Evolutionary conservation across 2,888 invertebrate species (phyloP), one percentile per base, ranked within the genome.

Genomic region (Furcula furcula): DNA sequence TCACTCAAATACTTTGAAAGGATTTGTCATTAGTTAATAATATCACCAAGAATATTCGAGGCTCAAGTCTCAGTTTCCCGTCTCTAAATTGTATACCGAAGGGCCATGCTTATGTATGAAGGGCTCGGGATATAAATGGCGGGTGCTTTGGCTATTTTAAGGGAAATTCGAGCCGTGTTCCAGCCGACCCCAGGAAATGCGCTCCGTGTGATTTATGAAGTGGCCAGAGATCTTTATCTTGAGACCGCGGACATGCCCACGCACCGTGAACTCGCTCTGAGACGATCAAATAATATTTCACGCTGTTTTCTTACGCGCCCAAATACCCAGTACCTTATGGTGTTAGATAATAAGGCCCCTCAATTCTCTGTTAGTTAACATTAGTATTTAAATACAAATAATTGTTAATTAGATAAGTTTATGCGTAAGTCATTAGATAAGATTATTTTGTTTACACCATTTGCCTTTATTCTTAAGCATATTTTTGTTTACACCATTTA

Each of bases 91-190:
- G n/a, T 25, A 35, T 9, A 27, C n/a, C 23, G 44, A 40, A 48
- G 52, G 55, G 44, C 46, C 48, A 55, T 54, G 63, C 55, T 54
- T 66, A 63, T 59, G 61, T 66, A 58, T 65, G 57, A 41, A 64
- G 57, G 53, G 49, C 36, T 19, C 29, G 25, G 43, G 46, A 57
- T 54, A 62, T 63, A 63, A 60, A 63, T 60, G 58, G 58, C 27
- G 31, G 20, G 35, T 34, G 30, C 31, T 43, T 41, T 18, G 46
- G 42, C 34, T 48, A 42, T 52, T 56, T 53, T 41, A 46, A 56
- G 49, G 43, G 37, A 53, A 43, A 43, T 47, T 36, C 46, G 54
- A 52, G 41, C 35, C 41, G 44, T 45, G 49, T 53, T 48, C 49
- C 48, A 39, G 50, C 39, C 33, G 33, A 52, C 41, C 31, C 46